Conservation (phyloP, 2,888 invertebrate species). For the Rhaphigaster nebulosa region DNA sequence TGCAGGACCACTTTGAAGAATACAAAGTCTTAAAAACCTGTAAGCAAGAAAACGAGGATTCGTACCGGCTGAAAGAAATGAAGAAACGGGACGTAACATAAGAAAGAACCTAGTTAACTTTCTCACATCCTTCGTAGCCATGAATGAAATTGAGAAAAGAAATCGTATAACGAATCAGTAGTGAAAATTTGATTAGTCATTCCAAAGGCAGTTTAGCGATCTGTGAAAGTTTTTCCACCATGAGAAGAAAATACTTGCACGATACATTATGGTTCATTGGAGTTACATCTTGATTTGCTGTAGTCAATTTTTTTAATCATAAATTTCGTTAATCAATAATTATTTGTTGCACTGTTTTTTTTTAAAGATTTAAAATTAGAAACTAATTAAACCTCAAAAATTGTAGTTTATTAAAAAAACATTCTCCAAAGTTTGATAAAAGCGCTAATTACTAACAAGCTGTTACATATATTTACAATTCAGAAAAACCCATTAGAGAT, state of each 20-base stretch:
- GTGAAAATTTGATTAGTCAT: conserved; percentile 38
- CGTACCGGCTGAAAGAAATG: background rate
- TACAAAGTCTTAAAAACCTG: background rate
- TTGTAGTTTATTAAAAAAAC: too few relatives aligned
- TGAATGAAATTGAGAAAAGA: conserved; percentile 16
- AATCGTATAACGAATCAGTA: conserved; percentile 5
- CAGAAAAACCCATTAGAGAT: too few relatives aligned
- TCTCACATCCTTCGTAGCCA: conserved; percentile 31
- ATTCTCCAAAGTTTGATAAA: too few relatives aligned
- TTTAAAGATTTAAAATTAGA: too few relatives aligned
- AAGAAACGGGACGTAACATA: background rate
- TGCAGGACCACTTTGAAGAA: background rate
- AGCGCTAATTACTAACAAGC: too few relatives aligned
- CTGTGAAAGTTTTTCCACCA: background rate
- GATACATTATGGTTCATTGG: background rate
- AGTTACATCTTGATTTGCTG: background rate
- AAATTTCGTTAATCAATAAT: too few relatives aligned
- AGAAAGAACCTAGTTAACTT: conserved; percentile 1
- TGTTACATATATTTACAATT: too few relatives aligned
- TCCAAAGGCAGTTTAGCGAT: conserved; percentile 35
- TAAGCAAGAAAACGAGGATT: background rate
- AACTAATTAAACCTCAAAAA: too few relatives aligned
- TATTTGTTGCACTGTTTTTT: too few relatives aligned
- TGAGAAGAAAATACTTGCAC: background rate
- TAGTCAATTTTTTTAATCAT: background rate